phyloP scores from a whole-genome alignment of 2,113 vertebrate species.

The Ceyx cyanopectus region DNA sequence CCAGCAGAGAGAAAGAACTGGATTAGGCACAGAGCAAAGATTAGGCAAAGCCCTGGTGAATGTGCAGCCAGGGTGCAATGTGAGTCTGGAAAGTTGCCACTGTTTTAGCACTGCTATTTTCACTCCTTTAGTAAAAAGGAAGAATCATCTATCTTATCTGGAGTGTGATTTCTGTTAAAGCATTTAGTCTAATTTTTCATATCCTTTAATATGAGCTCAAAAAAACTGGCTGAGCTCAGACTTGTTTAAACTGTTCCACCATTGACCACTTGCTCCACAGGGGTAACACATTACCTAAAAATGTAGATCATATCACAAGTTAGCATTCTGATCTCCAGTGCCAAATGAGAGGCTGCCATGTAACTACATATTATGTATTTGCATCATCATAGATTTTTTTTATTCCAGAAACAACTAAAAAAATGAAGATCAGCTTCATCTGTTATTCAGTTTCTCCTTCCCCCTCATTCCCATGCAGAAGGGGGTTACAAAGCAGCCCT shows the following conservation, averaged over 20 bases:
- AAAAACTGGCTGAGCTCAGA: neutral
- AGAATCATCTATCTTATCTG: neutral
- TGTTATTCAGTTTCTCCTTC: neutral
- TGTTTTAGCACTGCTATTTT: neutral
- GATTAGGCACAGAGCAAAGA: neutral
- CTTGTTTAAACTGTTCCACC: neutral
- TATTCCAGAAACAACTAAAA: neutral
- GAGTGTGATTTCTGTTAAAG: neutral
- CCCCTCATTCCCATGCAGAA: neutral
- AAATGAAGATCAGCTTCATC: neutral
- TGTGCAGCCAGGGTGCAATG: neutral
- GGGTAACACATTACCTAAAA: neutral
- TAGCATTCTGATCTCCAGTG: neutral
- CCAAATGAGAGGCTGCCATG: neutral
- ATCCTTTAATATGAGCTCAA: neutral
- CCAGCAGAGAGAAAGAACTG: neutral
- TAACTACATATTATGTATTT: neutral
- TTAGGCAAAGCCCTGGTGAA: neutral
- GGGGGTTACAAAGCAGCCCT: neutral
- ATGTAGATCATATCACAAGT: neutral
- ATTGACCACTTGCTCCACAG: neutral
- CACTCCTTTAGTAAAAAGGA: neutral
- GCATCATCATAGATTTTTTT: neutral
- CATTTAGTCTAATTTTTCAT: neutral
- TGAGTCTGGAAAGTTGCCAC: neutral